Evolutionary conservation across 2,797 vertebrate species (phyloP).

Genomic region (Dipus sagitta): DNA sequence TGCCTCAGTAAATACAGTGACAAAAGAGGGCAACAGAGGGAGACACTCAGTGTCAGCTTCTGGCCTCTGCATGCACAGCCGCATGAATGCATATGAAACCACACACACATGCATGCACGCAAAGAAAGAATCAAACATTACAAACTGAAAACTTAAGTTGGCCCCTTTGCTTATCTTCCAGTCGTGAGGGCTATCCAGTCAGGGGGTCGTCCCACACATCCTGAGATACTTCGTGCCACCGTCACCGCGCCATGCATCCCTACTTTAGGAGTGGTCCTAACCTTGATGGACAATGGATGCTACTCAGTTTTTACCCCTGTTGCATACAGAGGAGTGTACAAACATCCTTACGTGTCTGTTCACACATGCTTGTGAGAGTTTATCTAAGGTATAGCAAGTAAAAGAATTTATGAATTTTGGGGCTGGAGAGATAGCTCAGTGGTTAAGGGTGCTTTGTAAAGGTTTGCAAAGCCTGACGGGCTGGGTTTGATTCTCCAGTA

Average conservation of each 20-base stretch:
- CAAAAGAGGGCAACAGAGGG: too few species aligned
- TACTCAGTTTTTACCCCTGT: background rate
- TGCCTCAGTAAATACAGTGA: too few species aligned
- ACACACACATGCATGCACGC: too few species aligned
- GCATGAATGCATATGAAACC: too few species aligned
- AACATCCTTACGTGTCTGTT: constrained; percentile 11
- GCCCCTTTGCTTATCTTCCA: background rate
- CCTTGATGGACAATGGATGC: background rate
- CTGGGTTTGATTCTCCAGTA: too few species aligned
- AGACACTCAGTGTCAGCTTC: too few species aligned
- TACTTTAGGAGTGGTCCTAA: fast-evolving
- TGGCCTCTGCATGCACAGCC: too few species aligned
- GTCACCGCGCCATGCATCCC: background rate
- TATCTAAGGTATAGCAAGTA: background rate
- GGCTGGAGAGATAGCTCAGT: too few species aligned
- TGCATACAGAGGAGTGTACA: fast-evolving
- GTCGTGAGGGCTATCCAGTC: background rate
- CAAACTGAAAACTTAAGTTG: background rate
- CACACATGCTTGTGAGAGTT: background rate
- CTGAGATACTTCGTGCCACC: background rate
- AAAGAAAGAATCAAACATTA: background rate
- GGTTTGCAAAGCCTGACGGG: too few species aligned
- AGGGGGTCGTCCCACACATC: fast-evolving
- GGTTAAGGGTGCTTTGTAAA: too few species aligned
- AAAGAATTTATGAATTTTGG: background rate